A percentile compares a stretch with the other conserved stretches of the same genome.
Evolutionary conservation across 2,888 invertebrate genomes (phyloP).

Genomic region (Stomorhina lunata): DNA sequence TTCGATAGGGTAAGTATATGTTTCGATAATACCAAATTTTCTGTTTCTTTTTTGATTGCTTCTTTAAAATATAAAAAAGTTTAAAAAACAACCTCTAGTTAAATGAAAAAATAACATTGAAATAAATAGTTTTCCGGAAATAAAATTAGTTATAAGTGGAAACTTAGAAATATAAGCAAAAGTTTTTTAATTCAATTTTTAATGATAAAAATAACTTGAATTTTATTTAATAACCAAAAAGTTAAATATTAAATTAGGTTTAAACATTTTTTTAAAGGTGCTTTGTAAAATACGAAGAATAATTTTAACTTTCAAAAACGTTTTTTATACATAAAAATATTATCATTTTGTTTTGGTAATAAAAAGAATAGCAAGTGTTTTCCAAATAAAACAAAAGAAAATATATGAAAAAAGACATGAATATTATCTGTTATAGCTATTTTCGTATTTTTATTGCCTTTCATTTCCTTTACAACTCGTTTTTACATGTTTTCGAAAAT

Average conservation of each 20-base stretch:
- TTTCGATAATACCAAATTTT: conserved; percentile 10
- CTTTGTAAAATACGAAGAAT: not conserved
- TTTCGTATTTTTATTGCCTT: not conserved
- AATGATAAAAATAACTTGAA: not conserved
- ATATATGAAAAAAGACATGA: not conserved
- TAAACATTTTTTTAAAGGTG: not conserved
- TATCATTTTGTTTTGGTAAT: not conserved
- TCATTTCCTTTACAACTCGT: not conserved
- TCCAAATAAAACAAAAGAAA: not conserved
- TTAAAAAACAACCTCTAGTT: not conserved
- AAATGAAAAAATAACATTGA: not conserved
- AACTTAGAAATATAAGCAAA: not conserved
- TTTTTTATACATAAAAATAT: not conserved
- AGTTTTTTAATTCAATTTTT: conserved; percentile 31
- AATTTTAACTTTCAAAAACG: too few species aligned
- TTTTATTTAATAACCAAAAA: not conserved
- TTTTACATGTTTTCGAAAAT: not conserved
- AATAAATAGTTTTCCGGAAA: not conserved
- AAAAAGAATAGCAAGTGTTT: not conserved
- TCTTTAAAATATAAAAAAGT: conserved; percentile 1
- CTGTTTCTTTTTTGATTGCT: not conserved
- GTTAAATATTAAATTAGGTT: not conserved
- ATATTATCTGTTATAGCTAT: not conserved
- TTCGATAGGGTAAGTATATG: not conserved
- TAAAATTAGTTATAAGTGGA: not conserved